A percentile compares a stretch with the other conserved stretches of the same genome.
Conservation (phyloP, 2,888 invertebrate species). For the Galerucella calmariensis region DNA sequence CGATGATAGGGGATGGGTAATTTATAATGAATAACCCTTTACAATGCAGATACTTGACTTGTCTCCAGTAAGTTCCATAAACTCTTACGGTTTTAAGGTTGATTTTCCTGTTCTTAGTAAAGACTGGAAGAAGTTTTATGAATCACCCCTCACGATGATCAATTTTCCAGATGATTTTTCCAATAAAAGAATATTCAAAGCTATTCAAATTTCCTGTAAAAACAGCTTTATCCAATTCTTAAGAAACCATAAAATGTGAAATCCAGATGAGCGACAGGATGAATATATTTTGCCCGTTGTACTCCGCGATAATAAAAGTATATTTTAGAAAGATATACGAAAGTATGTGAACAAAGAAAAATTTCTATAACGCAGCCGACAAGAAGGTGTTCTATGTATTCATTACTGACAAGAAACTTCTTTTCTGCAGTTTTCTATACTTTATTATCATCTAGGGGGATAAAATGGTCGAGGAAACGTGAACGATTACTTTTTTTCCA, state of each 20-base stretch:
- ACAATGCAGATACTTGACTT: too few species aligned
- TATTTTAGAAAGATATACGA: background rate
- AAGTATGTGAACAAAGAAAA: background rate
- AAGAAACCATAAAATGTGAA: background rate
- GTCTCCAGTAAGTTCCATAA: too few species aligned
- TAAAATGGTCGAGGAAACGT: background rate
- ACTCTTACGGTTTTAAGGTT: too few species aligned
- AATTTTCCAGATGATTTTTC: too few species aligned
- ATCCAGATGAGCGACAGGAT: background rate
- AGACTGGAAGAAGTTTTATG: too few species aligned
- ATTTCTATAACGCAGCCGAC: conserved; percentile 6
- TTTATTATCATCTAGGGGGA: conserved; percentile 32
- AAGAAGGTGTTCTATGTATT: conserved; percentile 36
- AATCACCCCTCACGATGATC: too few species aligned
- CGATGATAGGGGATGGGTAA: too few species aligned
- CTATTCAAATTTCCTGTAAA: too few species aligned
- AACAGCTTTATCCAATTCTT: too few species aligned
- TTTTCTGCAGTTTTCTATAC: conserved; percentile 19
- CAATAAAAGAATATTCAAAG: too few species aligned
- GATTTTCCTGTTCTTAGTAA: too few species aligned
- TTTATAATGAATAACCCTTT: too few species aligned
- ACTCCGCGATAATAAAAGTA: background rate
- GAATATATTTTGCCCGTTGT: background rate
- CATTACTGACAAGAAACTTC: conserved; percentile 34
- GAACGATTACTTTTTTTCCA: background rate